These are phyloP conservation scores for Lepidothrix coronata DNA, from an alignment of 2,113 vertebrate genomes.

Conservation along the genomic window DNA sequence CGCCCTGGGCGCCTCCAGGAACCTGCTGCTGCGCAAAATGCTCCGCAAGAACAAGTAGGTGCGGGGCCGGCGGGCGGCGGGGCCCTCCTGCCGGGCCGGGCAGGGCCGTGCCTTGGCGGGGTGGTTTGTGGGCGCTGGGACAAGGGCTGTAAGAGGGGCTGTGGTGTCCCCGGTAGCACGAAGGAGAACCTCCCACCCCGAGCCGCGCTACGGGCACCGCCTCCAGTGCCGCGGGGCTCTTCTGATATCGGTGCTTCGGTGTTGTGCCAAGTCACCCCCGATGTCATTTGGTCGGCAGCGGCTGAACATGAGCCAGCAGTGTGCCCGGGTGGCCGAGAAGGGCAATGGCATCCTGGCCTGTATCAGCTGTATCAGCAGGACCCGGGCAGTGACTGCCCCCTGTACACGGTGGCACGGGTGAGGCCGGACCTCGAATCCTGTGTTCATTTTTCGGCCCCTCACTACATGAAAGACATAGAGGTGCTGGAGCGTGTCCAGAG, in stretches of 20 bases:
- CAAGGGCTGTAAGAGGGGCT: fast-evolving
- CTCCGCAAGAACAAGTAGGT: slow-evolving; percentile 70
- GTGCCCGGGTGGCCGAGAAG: not conserved
- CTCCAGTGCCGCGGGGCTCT: too few relatives aligned
- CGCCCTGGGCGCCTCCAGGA: not conserved
- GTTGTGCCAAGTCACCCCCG: fast-evolving
- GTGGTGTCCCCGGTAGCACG: fast-evolving
- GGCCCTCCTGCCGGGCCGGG: not conserved
- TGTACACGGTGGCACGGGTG: not conserved
- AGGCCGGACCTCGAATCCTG: not conserved
- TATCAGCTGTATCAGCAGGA: not conserved
- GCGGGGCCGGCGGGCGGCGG: not conserved
- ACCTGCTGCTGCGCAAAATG: slow-evolving; percentile 69
- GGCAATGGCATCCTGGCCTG: not conserved
- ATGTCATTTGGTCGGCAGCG: not conserved
- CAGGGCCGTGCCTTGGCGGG: too few relatives aligned
- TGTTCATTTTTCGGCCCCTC: not conserved
- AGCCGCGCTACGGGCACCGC: not conserved
- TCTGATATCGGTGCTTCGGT: fast-evolving
- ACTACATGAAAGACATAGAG: not conserved
- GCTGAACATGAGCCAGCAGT: not conserved
- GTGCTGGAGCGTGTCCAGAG: not conserved
- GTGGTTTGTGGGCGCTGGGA: not conserved
- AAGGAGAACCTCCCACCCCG: too few relatives aligned
- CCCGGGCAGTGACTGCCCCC: too few relatives aligned